Base-by-base conservation (phyloP, 2,888 invertebrate genomes). In the Arctia plantaginis region DNA sequence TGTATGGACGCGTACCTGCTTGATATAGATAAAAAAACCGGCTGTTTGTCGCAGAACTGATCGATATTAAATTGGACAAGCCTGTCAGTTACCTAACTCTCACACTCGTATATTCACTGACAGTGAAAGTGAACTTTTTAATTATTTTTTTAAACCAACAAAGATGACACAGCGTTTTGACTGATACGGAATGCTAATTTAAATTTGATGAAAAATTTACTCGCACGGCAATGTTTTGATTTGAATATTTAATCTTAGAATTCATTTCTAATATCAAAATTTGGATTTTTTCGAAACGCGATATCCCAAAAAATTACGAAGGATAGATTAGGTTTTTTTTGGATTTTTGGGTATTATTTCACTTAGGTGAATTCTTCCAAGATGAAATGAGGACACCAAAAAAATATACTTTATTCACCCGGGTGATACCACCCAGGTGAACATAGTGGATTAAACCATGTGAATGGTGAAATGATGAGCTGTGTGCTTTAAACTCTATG, bases 121-220 rank as follows among this genome's bases (percentile, higher is more conserved):
- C 87, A 93, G 95, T 94, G 95, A 95, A 95, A 95, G 95, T 91
- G 92, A 94, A 94, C 90, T 91, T 90, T 93, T 90, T 93, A 93
- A 93, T 94, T 93, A 92, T 92, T 91, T 92, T 90, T 91, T 89
- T 88, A 77, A 62, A 89, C 90, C 91, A 91, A 88, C 89, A 90
- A 83, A 91, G 93, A 95, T 95, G 95, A 95, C 92, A 93, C 88
- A 90, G 95, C 94, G 85, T 79, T 92, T 91, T 78, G 74, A 80
- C 80, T 81, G 84, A 76, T 73, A 80, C 80, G 35, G 33, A 33
- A 47, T 44, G 13, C 41, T 71, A 64, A 71, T 71, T 71, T 55
- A 55, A n/a, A 65, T 71, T n/a, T 47, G 13, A n/a, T 65, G 44
- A 62, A 70, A 20, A 47, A n/a, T n/a, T 39, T 15, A 18, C 23